Evolutionary conservation across 1,140 invertebrate species (phyloP), one percentile per base, ranked within the genome.

Genomic region (Bombus confusus): DNA sequence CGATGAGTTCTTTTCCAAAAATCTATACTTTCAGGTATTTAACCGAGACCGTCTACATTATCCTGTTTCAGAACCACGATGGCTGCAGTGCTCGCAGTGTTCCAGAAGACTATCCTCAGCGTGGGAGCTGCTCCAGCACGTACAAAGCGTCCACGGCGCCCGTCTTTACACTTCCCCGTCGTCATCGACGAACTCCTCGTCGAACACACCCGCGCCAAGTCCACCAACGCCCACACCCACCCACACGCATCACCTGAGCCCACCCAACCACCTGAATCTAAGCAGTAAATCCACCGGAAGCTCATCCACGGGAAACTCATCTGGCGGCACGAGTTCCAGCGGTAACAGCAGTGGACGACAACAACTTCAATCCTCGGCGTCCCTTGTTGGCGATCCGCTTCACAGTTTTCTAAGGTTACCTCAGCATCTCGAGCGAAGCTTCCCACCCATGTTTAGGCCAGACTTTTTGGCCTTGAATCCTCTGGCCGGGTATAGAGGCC

Each of bases 51-150:
- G 22, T 34, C 10, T 43, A 5, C 5, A 15, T 91, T 94, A 85
- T 91, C 96, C 95, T 96, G 96, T 98, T 97, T 71, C 97, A 99
- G 99, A 99, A 96, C 99, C 99, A 85, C 97, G 97, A 94, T 98
- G 98, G 96, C 98, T 99, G 94, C 97, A 98, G 66, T 99, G 99
- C 95, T 98, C 97, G 31, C 99, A 98, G 57, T 99, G 99, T 95
- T 98, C 98, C 89, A 97, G 97, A 78, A 97, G 98, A 68, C 97
- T 98, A 77, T 97, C 97, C 88, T 99, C 98, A 39, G 98, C 99
- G 0, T 99, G 99, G 99, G 96, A 97, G 71, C 96, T 99, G 86
- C 96, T 99, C 22, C 98, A 99, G 94, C 99, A 99, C 93, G 98
- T 98, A 31, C 99, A 99, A 95, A 98, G 97, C 88, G 97, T 97